These are phyloP conservation scores for Stegodyphus mimosarum DNA, from an alignment of 1,140 invertebrate species.

Conservation along the genomic window DNA sequence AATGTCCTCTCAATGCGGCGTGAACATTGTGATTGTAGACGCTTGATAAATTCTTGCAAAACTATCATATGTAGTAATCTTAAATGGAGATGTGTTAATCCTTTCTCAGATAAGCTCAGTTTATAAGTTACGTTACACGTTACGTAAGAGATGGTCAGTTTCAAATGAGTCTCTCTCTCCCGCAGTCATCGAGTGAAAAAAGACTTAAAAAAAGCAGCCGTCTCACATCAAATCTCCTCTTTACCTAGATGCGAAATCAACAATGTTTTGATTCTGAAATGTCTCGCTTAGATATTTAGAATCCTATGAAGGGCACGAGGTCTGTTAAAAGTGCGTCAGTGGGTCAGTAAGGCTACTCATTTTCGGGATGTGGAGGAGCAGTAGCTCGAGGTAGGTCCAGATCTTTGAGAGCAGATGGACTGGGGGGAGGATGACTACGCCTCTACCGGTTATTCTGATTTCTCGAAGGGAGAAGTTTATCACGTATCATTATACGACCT, in stretches of 20 bases:
- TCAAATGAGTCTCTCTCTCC: too few relatives aligned
- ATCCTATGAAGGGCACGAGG: slow-evolving; percentile 37
- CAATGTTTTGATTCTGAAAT: slow-evolving; percentile 37
- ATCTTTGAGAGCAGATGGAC: slow-evolving; percentile 16
- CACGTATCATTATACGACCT: slow-evolving; percentile 9
- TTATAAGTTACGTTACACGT: too few relatives aligned
- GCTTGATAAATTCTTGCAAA: too few relatives aligned
- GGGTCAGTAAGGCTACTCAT: slow-evolving; percentile 53
- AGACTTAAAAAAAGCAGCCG: slow-evolving; percentile 10
- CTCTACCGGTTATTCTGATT: slow-evolving; percentile 28
- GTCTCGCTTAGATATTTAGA: slow-evolving; percentile 37
- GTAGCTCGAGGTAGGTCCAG: slow-evolving; percentile 23
- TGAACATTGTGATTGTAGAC: too few relatives aligned
- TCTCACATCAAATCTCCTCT: slow-evolving; percentile 34
- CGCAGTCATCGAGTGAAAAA: background rate
- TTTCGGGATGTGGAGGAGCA: slow-evolving; percentile 38
- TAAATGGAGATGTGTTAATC: too few relatives aligned
- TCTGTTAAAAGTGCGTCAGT: slow-evolving; percentile 35
- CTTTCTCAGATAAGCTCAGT: too few relatives aligned
- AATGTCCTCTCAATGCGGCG: too few relatives aligned
- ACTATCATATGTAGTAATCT: too few relatives aligned
- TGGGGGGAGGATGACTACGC: slow-evolving; percentile 24
- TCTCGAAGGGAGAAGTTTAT: slow-evolving; percentile 5
- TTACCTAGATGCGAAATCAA: slow-evolving; percentile 38
- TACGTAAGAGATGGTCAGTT: too few relatives aligned